Evolutionary conservation across 2,888 invertebrate species (phyloP).

Genomic region (Diplolepis rosae): DNA sequence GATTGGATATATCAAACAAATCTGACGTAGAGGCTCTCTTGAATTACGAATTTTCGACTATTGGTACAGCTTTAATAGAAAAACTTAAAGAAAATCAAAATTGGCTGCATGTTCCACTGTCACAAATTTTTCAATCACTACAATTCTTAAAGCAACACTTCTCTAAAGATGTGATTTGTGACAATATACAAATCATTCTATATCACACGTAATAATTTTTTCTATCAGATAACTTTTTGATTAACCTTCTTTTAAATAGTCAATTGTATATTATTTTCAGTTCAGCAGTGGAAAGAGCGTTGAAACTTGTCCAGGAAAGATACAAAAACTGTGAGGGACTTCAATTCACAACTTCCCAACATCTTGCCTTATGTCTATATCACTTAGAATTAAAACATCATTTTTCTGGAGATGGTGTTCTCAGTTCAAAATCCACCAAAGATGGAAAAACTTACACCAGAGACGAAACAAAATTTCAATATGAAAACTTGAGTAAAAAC

Average conservation of each 20-base stretch:
- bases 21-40: background rate
- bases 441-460: background rate
- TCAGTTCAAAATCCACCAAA: background rate
- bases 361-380: conserved; percentile 81
- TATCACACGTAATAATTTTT: background rate
- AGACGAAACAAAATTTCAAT: background rate
- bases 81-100: background rate
- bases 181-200: conserved; percentile 2
- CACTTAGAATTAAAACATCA: conserved; percentile 83
- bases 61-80: background rate
- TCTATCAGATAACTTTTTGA: background rate
- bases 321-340: background rate
- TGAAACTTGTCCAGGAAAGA: background rate
- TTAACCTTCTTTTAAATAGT: background rate
- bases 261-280: background rate
- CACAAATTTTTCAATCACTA: background rate
- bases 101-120: background rate
- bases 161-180: background rate
- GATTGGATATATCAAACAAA: background rate
- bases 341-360: conserved; percentile 69
- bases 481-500: background rate
- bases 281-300: background rate
- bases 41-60: background rate
- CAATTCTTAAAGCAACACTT: background rate
- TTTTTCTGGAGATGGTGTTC: conserved; percentile 84